phyloP scores from a whole-genome alignment of 2,113 vertebrate genomes.

The Aphyosemion australe region DNA sequence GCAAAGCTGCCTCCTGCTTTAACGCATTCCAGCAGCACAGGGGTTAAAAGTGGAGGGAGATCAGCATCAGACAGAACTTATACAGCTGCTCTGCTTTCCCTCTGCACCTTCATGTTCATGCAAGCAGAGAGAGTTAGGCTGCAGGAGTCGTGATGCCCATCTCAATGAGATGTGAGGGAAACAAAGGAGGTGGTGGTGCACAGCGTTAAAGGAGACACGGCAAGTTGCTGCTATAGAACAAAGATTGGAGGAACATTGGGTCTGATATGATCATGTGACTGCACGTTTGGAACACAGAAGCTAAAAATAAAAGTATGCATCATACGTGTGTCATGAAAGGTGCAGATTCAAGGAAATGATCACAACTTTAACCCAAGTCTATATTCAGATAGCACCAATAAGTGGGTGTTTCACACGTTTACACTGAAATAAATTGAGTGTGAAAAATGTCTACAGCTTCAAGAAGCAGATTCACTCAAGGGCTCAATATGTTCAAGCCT shows the following conservation, averaged over 20 bases:
- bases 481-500: too few species aligned
- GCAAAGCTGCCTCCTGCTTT: conserved; percentile 1
- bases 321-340: background rate
- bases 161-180: conserved; percentile 64
- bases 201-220: conserved; percentile 33
- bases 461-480: background rate
- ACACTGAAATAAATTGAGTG: background rate
- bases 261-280: background rate
- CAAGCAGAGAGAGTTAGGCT: conserved; percentile 67
- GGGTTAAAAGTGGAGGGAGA: conserved; percentile 27
- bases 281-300: background rate
- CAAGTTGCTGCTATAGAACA: conserved; percentile 32
- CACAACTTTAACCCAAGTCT: background rate
- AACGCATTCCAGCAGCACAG: conserved; percentile 34
- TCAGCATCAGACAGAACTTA: conserved; percentile 36
- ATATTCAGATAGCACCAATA: background rate
- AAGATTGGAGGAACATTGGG: conserved; percentile 2
- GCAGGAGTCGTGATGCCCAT: conserved; percentile 77
- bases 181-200: conserved; percentile 31
- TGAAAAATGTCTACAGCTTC: background rate
- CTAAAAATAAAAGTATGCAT: background rate
- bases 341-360: background rate
- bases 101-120: conserved; percentile 68
- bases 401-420: background rate
- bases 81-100: conserved; percentile 42